phyloP scores from a whole-genome alignment of 2,113 vertebrate genomes.

The Panthera leo region DNA sequence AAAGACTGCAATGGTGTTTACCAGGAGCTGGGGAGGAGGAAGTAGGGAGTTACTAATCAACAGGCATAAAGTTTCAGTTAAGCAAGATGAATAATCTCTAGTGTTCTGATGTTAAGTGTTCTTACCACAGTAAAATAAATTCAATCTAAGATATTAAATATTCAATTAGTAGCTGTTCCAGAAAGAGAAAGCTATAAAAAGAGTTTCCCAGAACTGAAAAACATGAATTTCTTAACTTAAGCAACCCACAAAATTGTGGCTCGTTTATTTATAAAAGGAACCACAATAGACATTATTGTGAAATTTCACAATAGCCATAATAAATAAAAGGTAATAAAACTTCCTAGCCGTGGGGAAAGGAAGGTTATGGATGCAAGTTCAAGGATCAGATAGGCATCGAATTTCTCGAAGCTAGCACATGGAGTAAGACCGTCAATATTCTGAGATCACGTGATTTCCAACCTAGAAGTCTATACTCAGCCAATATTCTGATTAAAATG shows the following conservation, averaged over 20 bases:
- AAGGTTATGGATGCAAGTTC: background rate
- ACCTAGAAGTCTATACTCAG: background rate
- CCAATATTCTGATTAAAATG: background rate
- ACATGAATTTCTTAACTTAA: background rate
- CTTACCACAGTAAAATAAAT: background rate
- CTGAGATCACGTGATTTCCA: background rate
- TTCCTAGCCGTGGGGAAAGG: background rate
- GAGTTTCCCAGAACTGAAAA: background rate
- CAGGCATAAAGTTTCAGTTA: background rate
- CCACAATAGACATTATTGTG: background rate
- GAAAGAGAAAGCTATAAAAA: background rate
- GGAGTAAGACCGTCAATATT: background rate
- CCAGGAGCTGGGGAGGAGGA: background rate
- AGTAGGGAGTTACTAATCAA: background rate
- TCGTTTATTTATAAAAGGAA: background rate
- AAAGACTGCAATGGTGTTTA: background rate
- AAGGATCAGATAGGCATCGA: background rate
- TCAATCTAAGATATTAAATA: background rate
- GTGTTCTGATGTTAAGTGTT: background rate
- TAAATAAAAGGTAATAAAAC: constrained; percentile 1
- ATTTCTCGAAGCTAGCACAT: background rate
- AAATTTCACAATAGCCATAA: background rate
- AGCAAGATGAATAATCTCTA: background rate
- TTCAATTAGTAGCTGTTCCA: background rate
- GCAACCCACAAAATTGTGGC: background rate